These are phyloP conservation scores for Gobionotothen gibberifrons DNA, from an alignment of 2,797 vertebrate genomes.

Conservation along the genomic window DNA sequence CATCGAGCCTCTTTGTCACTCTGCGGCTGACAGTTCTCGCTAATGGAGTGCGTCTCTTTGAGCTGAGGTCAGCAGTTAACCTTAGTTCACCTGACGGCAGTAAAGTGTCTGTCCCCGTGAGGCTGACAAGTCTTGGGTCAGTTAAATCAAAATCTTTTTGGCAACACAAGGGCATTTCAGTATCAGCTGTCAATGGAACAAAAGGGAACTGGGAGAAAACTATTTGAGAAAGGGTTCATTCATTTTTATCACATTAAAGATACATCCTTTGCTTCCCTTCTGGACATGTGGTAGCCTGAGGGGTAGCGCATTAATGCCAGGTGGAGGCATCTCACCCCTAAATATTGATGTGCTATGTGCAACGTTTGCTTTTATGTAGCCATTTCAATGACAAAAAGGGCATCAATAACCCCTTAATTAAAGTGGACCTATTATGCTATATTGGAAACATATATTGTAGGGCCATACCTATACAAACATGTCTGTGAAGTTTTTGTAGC, in stretches of 20 bases:
- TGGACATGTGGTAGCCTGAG: conserved; percentile 44
- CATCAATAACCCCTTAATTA: background rate
- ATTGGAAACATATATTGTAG: no score
- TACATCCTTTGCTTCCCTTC: conserved; percentile 41
- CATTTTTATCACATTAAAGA: conserved; percentile 59
- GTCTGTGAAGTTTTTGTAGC: no score
- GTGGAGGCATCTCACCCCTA: conserved; percentile 28
- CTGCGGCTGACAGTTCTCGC: conserved; percentile 30
- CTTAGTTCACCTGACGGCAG: conserved; percentile 40
- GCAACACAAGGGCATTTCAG: conserved; percentile 12
- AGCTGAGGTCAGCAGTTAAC: conserved; percentile 56
- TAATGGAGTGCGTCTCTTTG: conserved; percentile 39
- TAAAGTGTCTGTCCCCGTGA: conserved; percentile 22
- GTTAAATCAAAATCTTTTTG: conserved; percentile 20
- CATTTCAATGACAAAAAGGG: background rate
- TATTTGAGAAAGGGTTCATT: conserved; percentile 40
- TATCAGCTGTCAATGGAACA: conserved; percentile 29
- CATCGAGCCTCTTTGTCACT: conserved; percentile 25
- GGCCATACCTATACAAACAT: no score
- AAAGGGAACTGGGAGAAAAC: conserved; percentile 34
- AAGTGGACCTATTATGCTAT: no score
- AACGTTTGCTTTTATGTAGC: background rate
- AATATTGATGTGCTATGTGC: conserved; percentile 50
- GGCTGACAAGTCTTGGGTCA: conserved; percentile 21
- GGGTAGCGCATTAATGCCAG: conserved; percentile 32